Evolutionary conservation across 2,888 invertebrate species (phyloP).

Genomic region (Dynastes hyllus): DNA sequence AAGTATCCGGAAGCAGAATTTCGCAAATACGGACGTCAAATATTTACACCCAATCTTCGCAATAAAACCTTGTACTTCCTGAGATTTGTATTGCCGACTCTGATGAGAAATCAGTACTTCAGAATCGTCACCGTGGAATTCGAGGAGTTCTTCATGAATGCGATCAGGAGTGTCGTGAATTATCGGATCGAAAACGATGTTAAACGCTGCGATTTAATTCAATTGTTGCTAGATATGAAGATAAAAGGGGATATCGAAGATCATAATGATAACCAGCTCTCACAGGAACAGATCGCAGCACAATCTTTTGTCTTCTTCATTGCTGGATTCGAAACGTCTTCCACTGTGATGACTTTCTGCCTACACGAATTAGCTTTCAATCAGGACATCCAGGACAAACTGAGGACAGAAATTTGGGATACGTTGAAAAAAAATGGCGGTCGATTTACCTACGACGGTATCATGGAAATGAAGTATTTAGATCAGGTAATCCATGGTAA

Average conservation of each 20-base stretch:
- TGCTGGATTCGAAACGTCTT: slow-evolving; percentile 71
- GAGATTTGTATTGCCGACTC: background rate
- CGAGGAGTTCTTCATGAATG: background rate
- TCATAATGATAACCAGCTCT: background rate
- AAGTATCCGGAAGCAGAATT: background rate
- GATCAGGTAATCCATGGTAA: slow-evolving; percentile 68
- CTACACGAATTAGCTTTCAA: slow-evolving; percentile 67
- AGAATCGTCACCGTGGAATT: background rate
- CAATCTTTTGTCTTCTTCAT: slow-evolving; percentile 69
- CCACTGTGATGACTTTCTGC: slow-evolving; percentile 66
- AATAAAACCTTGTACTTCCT: background rate
- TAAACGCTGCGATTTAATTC: slow-evolving; percentile 37
- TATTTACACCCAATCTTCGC: background rate
- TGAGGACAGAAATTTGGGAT: slow-evolving; percentile 66
- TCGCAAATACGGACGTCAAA: background rate
- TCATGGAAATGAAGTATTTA: slow-evolving; percentile 70
- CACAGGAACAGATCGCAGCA: slow-evolving; percentile 58
- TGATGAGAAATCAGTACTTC: too few relatives aligned
- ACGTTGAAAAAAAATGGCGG: slow-evolving; percentile 63
- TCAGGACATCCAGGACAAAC: slow-evolving; percentile 67
- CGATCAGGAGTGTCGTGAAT: slow-evolving; percentile 54
- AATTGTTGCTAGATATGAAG: background rate
- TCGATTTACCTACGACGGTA: slow-evolving; percentile 67
- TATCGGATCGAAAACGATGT: slow-evolving; percentile 6
- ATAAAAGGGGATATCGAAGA: background rate